Conservation (phyloP, 2,797 vertebrate genomes). For the Heterohyrax brucei region DNA sequence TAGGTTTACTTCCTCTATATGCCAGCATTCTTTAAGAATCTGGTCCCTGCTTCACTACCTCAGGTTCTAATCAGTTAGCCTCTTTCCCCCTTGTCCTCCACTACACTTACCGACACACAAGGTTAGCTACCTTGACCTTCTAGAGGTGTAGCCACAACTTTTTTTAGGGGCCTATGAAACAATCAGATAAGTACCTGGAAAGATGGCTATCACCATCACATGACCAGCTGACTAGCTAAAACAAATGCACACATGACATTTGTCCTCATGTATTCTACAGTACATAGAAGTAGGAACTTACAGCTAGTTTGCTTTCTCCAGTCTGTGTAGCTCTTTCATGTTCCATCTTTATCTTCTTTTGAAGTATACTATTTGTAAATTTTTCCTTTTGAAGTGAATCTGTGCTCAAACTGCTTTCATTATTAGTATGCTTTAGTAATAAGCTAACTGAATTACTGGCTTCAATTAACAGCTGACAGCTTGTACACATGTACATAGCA, state of each 20-base stretch:
- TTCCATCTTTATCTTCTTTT: slow-evolving; percentile 41
- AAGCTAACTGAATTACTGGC: slow-evolving; percentile 73
- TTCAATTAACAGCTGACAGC: slow-evolving; percentile 77
- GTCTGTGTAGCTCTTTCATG: slow-evolving; percentile 50
- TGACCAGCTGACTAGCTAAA: slow-evolving; percentile 42
- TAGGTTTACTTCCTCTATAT: slow-evolving; percentile 10
- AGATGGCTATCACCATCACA: slow-evolving; percentile 22
- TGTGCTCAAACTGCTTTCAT: slow-evolving; percentile 70
- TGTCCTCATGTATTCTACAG: slow-evolving; percentile 35
- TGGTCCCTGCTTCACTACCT: slow-evolving; percentile 81
- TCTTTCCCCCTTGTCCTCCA: background rate
- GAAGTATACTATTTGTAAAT: slow-evolving; percentile 63
- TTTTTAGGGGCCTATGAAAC: background rate
- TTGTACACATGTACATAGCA: slow-evolving; percentile 87
- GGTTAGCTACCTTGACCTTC: slow-evolving; percentile 12
- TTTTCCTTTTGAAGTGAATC: slow-evolving; percentile 73
- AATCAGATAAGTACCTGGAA: slow-evolving; percentile 55
- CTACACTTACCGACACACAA: background rate
- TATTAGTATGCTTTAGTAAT: slow-evolving; percentile 79
- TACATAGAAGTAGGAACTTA: slow-evolving; percentile 61
- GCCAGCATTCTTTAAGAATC: slow-evolving; percentile 58
- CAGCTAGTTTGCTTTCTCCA: slow-evolving; percentile 3
- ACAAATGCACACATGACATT: slow-evolving; percentile 17
- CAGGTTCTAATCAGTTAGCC: slow-evolving; percentile 58
- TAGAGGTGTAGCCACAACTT: background rate